Evolutionary conservation across 2,888 invertebrate genomes (phyloP).

Genomic region (Drosophila yooni): DNA sequence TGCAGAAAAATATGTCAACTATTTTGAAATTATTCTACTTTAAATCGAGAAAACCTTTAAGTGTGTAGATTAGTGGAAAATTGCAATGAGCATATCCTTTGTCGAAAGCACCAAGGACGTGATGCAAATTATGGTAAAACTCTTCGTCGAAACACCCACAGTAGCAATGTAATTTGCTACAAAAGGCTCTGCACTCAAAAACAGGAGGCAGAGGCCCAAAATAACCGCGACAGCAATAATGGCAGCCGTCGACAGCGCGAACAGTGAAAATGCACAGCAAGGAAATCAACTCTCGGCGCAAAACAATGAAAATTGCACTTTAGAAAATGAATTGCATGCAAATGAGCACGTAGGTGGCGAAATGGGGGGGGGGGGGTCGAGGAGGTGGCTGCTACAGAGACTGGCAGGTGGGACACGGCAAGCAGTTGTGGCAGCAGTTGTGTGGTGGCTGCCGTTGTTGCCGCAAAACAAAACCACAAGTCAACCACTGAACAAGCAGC

Average conservation of each 20-base stretch:
- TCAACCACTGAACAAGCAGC: conserved; percentile 68
- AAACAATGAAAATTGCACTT: conserved; percentile 82
- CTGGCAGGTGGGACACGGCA: conserved; percentile 34
- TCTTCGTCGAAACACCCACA: conserved; percentile 37
- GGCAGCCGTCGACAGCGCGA: conserved; percentile 33
- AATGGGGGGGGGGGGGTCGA: background rate
- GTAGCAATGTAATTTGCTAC: conserved; percentile 72
- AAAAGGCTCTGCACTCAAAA: conserved; percentile 49
- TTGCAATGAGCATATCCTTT: conserved; percentile 47
- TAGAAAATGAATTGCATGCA: conserved; percentile 83
- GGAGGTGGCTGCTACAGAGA: conserved; percentile 9
- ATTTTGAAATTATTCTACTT: background rate
- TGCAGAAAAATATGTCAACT: background rate
- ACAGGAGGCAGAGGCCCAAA: conserved; percentile 23
- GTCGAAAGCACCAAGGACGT: background rate
- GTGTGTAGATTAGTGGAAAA: conserved; percentile 47
- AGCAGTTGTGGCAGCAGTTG: conserved; percentile 29
- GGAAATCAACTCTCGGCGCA: conserved; percentile 60
- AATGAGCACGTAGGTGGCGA: conserved; percentile 63
- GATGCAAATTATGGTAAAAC: conserved; percentile 8
- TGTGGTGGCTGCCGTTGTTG: conserved; percentile 9
- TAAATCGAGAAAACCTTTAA: background rate
- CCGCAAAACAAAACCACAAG: conserved; percentile 72
- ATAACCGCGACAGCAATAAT: conserved; percentile 43
- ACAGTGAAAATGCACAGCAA: conserved; percentile 49